Evolutionary conservation across 2,797 vertebrate genomes (phyloP).

Genomic region (Pterois miles): DNA sequence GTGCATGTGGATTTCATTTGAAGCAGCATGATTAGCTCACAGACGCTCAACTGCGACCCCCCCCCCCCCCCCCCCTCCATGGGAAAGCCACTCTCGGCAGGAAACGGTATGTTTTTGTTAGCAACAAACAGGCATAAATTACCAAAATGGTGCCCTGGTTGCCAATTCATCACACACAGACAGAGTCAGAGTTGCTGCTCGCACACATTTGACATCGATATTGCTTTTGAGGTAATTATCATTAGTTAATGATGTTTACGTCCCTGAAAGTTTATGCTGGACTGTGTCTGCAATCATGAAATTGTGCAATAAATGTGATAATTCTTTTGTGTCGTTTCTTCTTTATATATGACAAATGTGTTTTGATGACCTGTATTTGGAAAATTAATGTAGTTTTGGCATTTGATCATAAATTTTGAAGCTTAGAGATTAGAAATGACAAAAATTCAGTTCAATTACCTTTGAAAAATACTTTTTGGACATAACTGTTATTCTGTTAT

Average conservation of each 20-base stretch:
- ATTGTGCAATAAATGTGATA: slow-evolving; percentile 74
- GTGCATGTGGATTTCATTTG: slow-evolving; percentile 81
- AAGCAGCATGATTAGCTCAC: slow-evolving; percentile 63
- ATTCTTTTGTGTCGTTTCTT: slow-evolving; percentile 73
- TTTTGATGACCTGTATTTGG: not conserved
- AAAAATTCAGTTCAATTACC: not conserved
- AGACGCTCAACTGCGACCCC: slow-evolving; percentile 45
- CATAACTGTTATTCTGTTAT: not conserved
- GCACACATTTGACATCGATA: slow-evolving; percentile 8
- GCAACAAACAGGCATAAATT: slow-evolving; percentile 72
- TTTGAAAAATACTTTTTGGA: not conserved
- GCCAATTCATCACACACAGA: slow-evolving; percentile 59
- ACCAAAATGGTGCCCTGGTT: slow-evolving; percentile 53
- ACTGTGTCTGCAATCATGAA: slow-evolving; percentile 26
- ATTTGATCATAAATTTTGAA: not conserved
- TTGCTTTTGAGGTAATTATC: slow-evolving; percentile 52
- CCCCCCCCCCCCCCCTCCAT: slow-evolving; percentile 39
- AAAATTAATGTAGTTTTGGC: not conserved
- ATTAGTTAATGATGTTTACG: slow-evolving; percentile 65
- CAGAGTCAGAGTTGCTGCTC: slow-evolving; percentile 33
- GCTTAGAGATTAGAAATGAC: not conserved
- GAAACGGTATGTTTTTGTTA: slow-evolving; percentile 76
- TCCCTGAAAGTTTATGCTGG: slow-evolving; percentile 47
- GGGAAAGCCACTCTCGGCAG: slow-evolving; percentile 62
- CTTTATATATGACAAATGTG: slow-evolving; percentile 30